Conservation (phyloP, 2,797 vertebrate genomes). For the Chaenodraco wilsoni region DNA sequence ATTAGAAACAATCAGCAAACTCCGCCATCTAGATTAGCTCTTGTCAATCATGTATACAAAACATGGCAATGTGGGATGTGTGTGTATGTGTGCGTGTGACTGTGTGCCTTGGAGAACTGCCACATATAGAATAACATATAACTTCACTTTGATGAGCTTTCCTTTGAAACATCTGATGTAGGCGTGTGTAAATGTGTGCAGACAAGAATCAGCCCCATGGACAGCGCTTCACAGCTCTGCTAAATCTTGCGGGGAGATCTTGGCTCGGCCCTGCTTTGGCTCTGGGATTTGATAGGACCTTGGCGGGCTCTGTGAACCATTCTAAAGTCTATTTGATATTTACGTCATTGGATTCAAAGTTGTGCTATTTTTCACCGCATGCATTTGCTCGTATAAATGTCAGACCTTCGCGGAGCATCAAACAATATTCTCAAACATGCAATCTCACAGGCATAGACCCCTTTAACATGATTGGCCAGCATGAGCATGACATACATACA, state of each 20-base stretch:
- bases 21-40: constrained; percentile 55
- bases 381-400: constrained; percentile 33
- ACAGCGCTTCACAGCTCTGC: constrained; percentile 37
- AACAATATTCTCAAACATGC: constrained; percentile 3
- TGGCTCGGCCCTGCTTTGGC: constrained; percentile 26
- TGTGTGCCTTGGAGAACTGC: constrained; percentile 6
- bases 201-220: constrained; percentile 52
- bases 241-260: constrained; percentile 22
- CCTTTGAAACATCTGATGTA: constrained; percentile 44
- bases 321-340: constrained; percentile 50
- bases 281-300: constrained; percentile 41
- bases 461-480: neutral
- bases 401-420: constrained; percentile 33
- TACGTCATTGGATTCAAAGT: constrained; percentile 11
- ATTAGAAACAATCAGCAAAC: constrained; percentile 72
- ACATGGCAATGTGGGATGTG: constrained; percentile 48
- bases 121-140: constrained; percentile 36
- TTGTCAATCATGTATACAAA: constrained; percentile 73
- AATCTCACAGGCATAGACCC: constrained; percentile 2
- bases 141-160: constrained; percentile 55
- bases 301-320: constrained; percentile 21
- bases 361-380: constrained; percentile 16
- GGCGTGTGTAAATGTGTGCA: constrained; percentile 29
- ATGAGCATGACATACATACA: neutral
- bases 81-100: constrained; percentile 10